Evolutionary conservation across 2,797 vertebrate genomes (phyloP).

Genomic region (Sebastolobus alascanus): DNA sequence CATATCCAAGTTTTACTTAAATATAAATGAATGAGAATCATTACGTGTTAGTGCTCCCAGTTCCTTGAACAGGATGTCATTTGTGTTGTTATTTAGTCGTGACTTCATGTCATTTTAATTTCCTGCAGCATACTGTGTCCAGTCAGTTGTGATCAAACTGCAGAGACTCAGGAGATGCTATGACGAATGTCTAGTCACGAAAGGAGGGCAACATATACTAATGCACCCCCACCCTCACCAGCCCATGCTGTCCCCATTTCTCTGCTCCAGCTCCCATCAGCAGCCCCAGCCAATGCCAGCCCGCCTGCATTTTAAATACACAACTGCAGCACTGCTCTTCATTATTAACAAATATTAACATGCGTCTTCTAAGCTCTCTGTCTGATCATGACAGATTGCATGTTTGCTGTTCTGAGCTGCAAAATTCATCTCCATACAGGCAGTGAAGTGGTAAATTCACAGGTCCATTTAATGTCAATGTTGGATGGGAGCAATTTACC

Average conservation of each 20-base stretch:
- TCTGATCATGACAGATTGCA: neutral
- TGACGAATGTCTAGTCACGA: slow-evolving; percentile 63
- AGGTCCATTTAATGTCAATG: neutral
- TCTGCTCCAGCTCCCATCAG: slow-evolving; percentile 32
- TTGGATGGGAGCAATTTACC: neutral
- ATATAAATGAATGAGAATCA: neutral
- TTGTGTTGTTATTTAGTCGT: neutral
- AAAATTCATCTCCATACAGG: neutral
- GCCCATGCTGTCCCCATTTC: slow-evolving; percentile 62
- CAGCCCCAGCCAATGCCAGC: slow-evolving; percentile 27
- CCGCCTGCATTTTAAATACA: slow-evolving; percentile 53
- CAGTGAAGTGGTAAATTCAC: neutral
- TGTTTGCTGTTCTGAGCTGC: neutral
- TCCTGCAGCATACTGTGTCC: slow-evolving; percentile 25
- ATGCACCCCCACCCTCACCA: slow-evolving; percentile 39
- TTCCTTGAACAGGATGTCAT: neutral
- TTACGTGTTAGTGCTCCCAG: neutral
- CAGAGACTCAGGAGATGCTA: slow-evolving; percentile 32
- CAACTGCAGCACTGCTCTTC: slow-evolving; percentile 32
- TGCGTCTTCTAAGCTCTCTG: neutral
- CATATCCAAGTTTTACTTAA: neutral
- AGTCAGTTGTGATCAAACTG: slow-evolving; percentile 32
- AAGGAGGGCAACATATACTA: slow-evolving; percentile 61
- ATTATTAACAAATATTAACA: slow-evolving; percentile 46
- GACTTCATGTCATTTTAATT: neutral